A percentile compares a stretch with the other conserved stretches of the same genome.
Evolutionary conservation across 1,140 invertebrate genomes (phyloP).

Genomic region (Cyclargus thomasi): DNA sequence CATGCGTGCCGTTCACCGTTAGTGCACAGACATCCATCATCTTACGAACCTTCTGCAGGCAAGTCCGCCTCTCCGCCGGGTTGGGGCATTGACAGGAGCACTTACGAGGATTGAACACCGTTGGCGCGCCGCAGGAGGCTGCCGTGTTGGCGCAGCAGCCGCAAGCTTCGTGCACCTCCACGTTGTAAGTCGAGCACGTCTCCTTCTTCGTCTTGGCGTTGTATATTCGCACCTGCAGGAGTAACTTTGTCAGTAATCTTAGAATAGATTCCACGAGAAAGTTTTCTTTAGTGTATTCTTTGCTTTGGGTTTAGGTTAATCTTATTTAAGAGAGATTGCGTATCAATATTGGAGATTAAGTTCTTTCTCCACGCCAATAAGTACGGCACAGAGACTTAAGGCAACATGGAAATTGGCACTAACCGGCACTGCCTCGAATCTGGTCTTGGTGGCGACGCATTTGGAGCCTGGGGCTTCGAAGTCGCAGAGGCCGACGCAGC

Average conservation of each 20-base stretch:
- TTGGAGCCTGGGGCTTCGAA: slow-evolving; percentile 40
- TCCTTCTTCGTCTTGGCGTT: slow-evolving; percentile 57
- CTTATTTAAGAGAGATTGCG: no score
- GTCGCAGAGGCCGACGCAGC: slow-evolving; percentile 69
- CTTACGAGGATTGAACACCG: slow-evolving; percentile 66
- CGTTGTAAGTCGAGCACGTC: slow-evolving; percentile 47
- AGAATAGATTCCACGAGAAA: background rate
- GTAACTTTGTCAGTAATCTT: slow-evolving; percentile 13
- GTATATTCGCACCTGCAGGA: slow-evolving; percentile 53
- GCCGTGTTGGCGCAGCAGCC: slow-evolving; percentile 43
- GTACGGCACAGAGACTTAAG: slow-evolving; percentile 23
- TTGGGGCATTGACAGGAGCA: slow-evolving; percentile 67
- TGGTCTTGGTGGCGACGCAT: slow-evolving; percentile 46
- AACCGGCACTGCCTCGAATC: slow-evolving; percentile 51
- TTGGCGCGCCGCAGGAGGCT: slow-evolving; percentile 41
- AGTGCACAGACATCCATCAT: slow-evolving; percentile 67
- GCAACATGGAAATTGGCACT: slow-evolving; percentile 24
- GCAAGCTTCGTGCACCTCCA: slow-evolving; percentile 56
- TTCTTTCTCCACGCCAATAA: background rate
- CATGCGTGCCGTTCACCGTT: slow-evolving; percentile 50
- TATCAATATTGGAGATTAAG: no score
- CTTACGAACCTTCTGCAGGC: slow-evolving; percentile 63
- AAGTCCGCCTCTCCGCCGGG: slow-evolving; percentile 52
- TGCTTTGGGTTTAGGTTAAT: no score
- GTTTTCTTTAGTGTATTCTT: no score